Percentiles rank a stretch among this genome's conserved stretches.
Conservation (phyloP, 1,140 invertebrate species). For the Saccostrea echinata region DNA sequence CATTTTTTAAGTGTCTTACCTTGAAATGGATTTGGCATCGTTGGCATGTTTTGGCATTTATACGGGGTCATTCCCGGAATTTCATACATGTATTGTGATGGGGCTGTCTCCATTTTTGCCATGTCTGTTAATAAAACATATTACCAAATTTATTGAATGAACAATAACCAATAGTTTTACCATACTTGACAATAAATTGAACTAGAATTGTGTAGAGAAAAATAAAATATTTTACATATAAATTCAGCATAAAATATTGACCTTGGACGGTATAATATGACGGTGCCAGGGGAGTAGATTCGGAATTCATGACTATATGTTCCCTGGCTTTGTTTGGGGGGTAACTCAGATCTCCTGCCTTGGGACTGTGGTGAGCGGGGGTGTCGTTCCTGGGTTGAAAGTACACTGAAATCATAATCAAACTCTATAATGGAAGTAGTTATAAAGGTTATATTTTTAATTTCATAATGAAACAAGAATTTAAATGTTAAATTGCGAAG, state of each 20-base stretch:
- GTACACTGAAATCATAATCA: constrained; percentile 45
- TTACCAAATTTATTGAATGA: background rate
- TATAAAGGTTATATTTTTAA: background rate
- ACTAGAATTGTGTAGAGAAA: too few relatives aligned
- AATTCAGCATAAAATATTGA: background rate
- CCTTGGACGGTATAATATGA: constrained; percentile 19
- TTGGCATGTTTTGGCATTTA: constrained; percentile 36
- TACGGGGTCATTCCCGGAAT: constrained; percentile 7
- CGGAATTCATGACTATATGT: constrained; percentile 50
- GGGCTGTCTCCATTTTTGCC: constrained; percentile 29
- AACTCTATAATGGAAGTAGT: background rate
- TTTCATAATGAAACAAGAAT: too few relatives aligned
- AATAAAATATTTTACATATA: too few relatives aligned
- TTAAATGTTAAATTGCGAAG: too few relatives aligned
- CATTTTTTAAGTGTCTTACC: constrained; percentile 1
- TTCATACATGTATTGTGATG: constrained; percentile 29
- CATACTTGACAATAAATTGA: too few relatives aligned
- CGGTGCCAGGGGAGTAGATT: constrained; percentile 33
- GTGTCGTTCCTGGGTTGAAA: constrained; percentile 18
- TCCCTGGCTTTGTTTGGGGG: background rate
- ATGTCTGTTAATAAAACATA: background rate
- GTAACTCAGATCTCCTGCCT: background rate
- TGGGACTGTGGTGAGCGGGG: constrained; percentile 14
- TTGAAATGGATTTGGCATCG: constrained; percentile 38
- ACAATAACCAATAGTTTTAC: background rate